These are phyloP conservation scores for Pseudochirops cupreus DNA, from an alignment of 2,797 vertebrate species.

Conservation along the genomic window DNA sequence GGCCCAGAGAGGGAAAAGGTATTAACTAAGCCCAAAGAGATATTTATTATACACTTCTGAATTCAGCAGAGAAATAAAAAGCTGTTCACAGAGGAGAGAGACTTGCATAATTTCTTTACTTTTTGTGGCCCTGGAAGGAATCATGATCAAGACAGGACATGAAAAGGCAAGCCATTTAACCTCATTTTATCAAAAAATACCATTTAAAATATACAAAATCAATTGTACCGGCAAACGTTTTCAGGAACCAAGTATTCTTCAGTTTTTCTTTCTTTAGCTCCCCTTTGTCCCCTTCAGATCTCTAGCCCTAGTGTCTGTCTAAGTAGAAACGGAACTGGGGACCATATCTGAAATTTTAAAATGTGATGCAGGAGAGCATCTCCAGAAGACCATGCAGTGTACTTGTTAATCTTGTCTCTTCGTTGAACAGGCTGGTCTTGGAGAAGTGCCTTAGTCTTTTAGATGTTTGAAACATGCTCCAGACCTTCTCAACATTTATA, in stretches of 20 bases:
- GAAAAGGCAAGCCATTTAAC: background rate
- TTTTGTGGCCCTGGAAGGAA: conserved; percentile 14
- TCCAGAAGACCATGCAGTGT: too few species aligned
- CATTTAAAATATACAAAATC: conserved; percentile 9
- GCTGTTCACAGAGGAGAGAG: conserved; percentile 34
- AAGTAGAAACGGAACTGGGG: too few species aligned
- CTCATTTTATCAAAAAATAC: background rate
- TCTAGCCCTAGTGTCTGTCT: too few species aligned
- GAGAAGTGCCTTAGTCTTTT: too few species aligned
- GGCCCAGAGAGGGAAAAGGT: background rate
- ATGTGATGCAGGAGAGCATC: too few species aligned
- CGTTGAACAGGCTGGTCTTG: too few species aligned
- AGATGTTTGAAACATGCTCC: too few species aligned
- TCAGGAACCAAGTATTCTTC: background rate
- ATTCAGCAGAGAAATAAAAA: conserved; percentile 20
- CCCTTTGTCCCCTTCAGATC: too few species aligned
- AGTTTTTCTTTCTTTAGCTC: background rate
- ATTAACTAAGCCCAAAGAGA: background rate
- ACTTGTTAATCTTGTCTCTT: too few species aligned
- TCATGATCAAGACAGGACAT: background rate
- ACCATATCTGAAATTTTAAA: too few species aligned
- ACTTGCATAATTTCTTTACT: conserved; percentile 21
- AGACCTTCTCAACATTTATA: too few species aligned
- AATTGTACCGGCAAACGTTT: background rate
- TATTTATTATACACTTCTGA: background rate